A percentile compares a stretch with the other conserved stretches of the same genome.
phyloP scores from a whole-genome alignment of 2,888 invertebrate species.

The Saturnia pavonia region DNA sequence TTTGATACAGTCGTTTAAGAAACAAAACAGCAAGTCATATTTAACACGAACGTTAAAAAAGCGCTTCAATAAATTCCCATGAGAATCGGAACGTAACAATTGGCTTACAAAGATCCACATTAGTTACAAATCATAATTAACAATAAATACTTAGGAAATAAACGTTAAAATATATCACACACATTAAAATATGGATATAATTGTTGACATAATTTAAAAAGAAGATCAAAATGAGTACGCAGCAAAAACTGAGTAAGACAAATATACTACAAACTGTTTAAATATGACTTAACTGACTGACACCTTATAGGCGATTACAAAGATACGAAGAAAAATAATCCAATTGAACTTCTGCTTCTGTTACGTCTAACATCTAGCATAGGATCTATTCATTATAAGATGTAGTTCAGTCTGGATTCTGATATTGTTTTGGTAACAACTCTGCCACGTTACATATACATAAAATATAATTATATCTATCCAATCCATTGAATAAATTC shows the following conservation, averaged over 20 bases:
- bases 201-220: no score
- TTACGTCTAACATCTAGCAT: conserved; percentile 5
- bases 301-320: no score
- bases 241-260: no score
- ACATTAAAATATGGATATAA: no score
- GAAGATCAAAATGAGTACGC: no score
- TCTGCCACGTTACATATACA: conserved; percentile 33
- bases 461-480: conserved; percentile 27
- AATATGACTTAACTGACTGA: neutral
- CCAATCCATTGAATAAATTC: conserved; percentile 54
- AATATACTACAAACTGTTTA: neutral
- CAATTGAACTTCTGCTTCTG: conserved; percentile 5
- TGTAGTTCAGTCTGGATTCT: conserved; percentile 41
- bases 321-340: neutral
- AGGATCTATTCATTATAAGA: conserved; percentile 1
- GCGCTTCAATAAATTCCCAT: no score
- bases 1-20: no score
- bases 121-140: neutral
- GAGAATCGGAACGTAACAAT: neutral
- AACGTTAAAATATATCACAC: neutral
- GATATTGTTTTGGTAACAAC: conserved; percentile 68
- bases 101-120: neutral
- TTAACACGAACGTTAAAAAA: no score
- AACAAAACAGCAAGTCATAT: no score
- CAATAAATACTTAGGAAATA: neutral